Base-by-base conservation (phyloP, 2,888 invertebrate species). In the Lepetodrilus schrolli region DNA sequence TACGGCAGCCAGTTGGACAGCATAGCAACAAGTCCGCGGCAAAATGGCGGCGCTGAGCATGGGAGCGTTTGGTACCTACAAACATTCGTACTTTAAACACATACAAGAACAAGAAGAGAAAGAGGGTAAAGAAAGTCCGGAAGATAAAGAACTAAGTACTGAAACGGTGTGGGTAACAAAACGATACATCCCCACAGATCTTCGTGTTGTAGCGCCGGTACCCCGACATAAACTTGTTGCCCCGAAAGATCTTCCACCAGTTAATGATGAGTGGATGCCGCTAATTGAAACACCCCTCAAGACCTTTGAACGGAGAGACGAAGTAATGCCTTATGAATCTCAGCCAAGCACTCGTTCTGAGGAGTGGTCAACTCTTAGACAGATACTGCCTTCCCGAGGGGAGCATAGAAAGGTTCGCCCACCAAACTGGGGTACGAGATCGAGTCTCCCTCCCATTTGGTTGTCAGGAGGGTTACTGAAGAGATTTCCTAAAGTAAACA, bases 161-260 rank as follows among this genome's bases (percentile, higher is more conserved):
- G 84, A 87, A 71, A 84, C 83, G 4, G 87, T 87, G n/a, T 89
- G 89, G 88, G 85, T 89, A 5, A 85, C 82, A 10, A 86, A 89
- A 76, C 80, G 88, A 43, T 88, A 87, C 74, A 78, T 80, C 26
- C 87, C 87, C 5, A 85, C 80, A n/a, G 89, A 89, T 76, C 78
- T 85, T n/a, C 80, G 88, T 8, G 74, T 76, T 13, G 82, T 79
- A n/a, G 87, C 86, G 5, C 88, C 88, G 1, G 87, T 87, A 8
- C 84, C 88, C n/a, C 75, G 88, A 50, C 83, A 87, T 74, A 87
- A 87, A 75, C 80, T 83, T 20, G 23, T 86, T 66, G 82, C 81
- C n/a, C 80, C 83, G 8, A 76, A 70, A 51, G 50, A 48, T n/a
- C 79, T 85, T 26, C 86, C 86, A 3, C 50, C 66, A 4, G 80